These are phyloP conservation scores for Trachurus trachurus DNA, from an alignment of 2,797 vertebrate species.

Conservation along the genomic window DNA sequence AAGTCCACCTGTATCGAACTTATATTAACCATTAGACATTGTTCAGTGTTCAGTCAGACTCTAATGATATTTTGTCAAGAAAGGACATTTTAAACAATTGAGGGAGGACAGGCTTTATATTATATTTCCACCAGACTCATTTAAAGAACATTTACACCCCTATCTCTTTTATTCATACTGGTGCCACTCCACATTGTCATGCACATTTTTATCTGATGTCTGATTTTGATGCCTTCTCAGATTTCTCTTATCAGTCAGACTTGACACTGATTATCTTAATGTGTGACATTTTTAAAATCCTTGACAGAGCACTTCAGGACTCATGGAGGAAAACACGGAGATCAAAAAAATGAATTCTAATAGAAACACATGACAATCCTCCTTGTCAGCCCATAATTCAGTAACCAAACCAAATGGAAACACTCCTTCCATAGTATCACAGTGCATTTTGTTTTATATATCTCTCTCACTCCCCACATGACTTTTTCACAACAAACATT, in stretches of 20 bases:
- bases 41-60: neutral
- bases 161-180: constrained; percentile 1
- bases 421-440: neutral
- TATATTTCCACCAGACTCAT: neutral
- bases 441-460: neutral
- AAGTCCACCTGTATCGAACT: neutral
- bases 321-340: neutral
- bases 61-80: neutral
- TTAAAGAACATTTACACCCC: neutral
- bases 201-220: neutral
- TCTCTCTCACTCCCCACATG: neutral
- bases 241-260: constrained; percentile 6
- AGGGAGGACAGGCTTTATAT: neutral
- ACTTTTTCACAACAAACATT: neutral
- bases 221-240: neutral
- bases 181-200: neutral
- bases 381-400: neutral
- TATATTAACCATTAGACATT: constrained; percentile 7
- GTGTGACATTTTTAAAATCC: neutral
- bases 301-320: neutral
- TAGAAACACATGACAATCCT: neutral
- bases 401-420: neutral
- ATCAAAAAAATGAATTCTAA: neutral
- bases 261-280: constrained; percentile 10
- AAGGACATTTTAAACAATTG: constrained; percentile 12